Evolutionary conservation across 2,888 invertebrate species (phyloP), one percentile per base, ranked within the genome.

Genomic region (Sphaerophoria taeniata): DNA sequence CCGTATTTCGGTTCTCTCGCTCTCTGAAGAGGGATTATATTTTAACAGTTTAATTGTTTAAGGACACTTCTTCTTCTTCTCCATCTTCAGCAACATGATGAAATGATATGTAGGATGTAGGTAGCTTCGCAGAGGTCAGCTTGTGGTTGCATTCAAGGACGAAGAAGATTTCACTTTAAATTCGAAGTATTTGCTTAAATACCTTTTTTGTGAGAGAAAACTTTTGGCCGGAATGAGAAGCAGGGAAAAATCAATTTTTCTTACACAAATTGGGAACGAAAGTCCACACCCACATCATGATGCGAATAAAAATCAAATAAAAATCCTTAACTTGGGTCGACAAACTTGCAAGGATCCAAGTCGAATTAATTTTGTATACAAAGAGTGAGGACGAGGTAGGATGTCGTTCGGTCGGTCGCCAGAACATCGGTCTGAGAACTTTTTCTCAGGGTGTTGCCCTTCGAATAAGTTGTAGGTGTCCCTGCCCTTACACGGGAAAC

Each of bases 301-400:
- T 58, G 49, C 36, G 51, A 73, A 78, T 74, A 73, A 49, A 70
- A 83, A 78, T 74, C 56, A 36, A 83, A 83, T 51, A 24, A 70
- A 63, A 74, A 55, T 78, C 70, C 11, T 65, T 71, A 24, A 6
- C 33, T 58, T 70, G 69, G 78, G 73, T 83, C 78, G 78, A 58
- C 70, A 73, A 78, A 83, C 83, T 78, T 63, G 5, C 61, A 53
- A 43, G 75, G 76, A 70, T 51, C 67, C 4, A 67, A 51, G 36
- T 53, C 36, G 16, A 67, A 67, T 67, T 67, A 67, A 53, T 53
- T 67, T 67, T 67, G 67, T 67, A 67, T 24, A 39, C 3, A 39
- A 39, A 24, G 24, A 24, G 24, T 2, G 12, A 24, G 67, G 67
- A 9, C 51, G 51, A 63, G 63, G 53, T 51, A 67, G 51, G 67